Base-by-base conservation (phyloP, 2,797 vertebrate species). In the Poecilia velifera region DNA sequence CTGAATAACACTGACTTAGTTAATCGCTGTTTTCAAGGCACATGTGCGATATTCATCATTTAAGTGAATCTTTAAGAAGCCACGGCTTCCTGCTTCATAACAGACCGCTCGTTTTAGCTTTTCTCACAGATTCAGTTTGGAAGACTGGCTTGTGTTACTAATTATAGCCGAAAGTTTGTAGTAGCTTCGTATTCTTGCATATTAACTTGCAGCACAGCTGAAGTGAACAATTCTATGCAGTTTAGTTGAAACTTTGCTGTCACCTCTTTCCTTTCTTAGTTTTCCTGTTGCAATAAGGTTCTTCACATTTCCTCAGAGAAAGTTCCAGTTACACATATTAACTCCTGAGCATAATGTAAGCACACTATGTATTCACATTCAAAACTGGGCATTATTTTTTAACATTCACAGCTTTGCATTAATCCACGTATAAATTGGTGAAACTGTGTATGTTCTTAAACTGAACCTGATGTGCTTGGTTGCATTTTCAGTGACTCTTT, bases 401-500 rank as follows among this genome's bases (percentile, higher is more conserved):
- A 16, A 39, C 20, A 9, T 36, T 8, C 62, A 62, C 31, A 20
- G 34, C 9, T 68, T 10, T 68, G 5, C 34, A 39, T 22, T 25
- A 12, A 68, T 64, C 62, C 59, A 34, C 14, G 14, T 34, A 34
- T 3, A 64, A 46, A 16, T 45, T 25, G 1, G 22, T 34, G 20
- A 49, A 34, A 4, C 8, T 46, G 47, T 12, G 8, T 3, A 18
- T 5, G 6, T 14, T 74, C 18, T 12, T 20, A 22, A 36, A 36
- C 14, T 55, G 25, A 16, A n/a, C 36, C 7, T 13, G 47, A 39
- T 51, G 76, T 71, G 49, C 10, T 79, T 70, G 0, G 1, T 45
- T 83, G 12, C 46, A 2, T 78, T 77, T 84, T 22, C 43, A 90
- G 89, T 74, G 47, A 86, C 74, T 36, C 72, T 82, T 83, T 86